Percentiles rank a stretch among this genome's conserved stretches.
Conservation (phyloP, 2,113 vertebrate species). For the Cyanocitta stelleri region DNA sequence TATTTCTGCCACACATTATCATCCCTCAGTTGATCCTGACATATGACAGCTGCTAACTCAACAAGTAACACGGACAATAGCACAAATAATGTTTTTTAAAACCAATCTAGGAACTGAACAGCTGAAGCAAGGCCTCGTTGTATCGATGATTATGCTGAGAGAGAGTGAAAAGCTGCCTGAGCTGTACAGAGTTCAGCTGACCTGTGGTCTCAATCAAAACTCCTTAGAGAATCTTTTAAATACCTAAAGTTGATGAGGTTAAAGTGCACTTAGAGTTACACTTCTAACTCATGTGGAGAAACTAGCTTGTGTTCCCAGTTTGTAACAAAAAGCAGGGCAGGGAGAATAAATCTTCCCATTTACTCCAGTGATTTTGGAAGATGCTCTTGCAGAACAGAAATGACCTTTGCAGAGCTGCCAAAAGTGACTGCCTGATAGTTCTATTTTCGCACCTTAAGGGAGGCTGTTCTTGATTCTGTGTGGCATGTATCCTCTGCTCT, state of each 20-base stretch:
- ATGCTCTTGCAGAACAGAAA: background rate
- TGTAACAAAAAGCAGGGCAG: background rate
- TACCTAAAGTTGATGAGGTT: background rate
- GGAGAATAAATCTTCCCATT: background rate
- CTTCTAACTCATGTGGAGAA: background rate
- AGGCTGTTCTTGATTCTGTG: background rate
- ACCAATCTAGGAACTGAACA: background rate
- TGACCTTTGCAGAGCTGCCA: background rate
- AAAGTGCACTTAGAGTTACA: background rate
- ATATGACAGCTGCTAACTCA: slow-evolving; percentile 17
- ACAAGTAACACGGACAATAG: background rate
- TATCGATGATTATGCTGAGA: background rate
- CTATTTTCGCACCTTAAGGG: background rate
- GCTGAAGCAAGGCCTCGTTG: background rate
- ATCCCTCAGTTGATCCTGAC: background rate
- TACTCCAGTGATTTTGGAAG: background rate
- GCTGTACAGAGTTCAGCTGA: background rate
- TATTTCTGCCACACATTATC: background rate
- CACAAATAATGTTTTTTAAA: slow-evolving; percentile 1
- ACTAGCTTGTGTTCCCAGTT: background rate
- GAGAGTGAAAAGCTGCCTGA: background rate
- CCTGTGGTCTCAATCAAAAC: background rate
- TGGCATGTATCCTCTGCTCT: background rate
- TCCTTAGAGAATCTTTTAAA: background rate
- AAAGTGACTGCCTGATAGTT: background rate